Conservation (phyloP, 2,797 vertebrate genomes). For the Hoplostethus atlanticus region DNA sequence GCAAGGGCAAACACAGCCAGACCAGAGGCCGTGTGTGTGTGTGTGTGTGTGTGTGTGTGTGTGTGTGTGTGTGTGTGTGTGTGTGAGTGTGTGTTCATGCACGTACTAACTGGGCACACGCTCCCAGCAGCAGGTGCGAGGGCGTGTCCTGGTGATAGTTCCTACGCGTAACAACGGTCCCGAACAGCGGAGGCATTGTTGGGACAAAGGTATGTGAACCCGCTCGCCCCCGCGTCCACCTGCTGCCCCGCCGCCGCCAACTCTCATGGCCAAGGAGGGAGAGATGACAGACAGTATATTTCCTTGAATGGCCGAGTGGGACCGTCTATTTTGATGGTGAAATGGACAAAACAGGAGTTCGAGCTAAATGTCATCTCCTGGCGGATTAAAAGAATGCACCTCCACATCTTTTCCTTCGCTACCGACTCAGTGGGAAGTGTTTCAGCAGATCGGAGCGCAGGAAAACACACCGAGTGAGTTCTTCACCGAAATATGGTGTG, state of each 20-base stretch:
- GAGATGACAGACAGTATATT: constrained; percentile 48
- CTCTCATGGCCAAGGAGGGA: constrained; percentile 50
- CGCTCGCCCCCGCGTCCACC: constrained; percentile 67
- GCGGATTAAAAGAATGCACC: constrained; percentile 50
- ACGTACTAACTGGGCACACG: constrained; percentile 39
- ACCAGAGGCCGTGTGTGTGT: neutral
- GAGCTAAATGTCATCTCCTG: constrained; percentile 47
- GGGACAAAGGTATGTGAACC: constrained; percentile 79
- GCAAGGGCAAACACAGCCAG: constrained; percentile 45
- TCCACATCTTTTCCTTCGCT: constrained; percentile 55
- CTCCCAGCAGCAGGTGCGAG: constrained; percentile 68
- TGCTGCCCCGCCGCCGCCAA: constrained; percentile 72
- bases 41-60: constrained; percentile 22
- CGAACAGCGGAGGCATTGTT: constrained; percentile 74
- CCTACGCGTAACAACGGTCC: constrained; percentile 50
- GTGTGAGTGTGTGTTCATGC: constrained; percentile 7
- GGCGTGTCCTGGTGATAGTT: constrained; percentile 56
- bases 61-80: constrained; percentile 9
- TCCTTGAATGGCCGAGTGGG: constrained; percentile 59
- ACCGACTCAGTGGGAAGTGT: constrained; percentile 54
- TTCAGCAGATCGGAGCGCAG: constrained; percentile 48
- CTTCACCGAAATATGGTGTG: neutral
- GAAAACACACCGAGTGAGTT: constrained; percentile 11
- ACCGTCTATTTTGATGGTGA: constrained; percentile 51
- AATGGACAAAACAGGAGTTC: constrained; percentile 68